Conservation (phyloP, 2,888 invertebrate genomes). For the Diadromus collaris region DNA sequence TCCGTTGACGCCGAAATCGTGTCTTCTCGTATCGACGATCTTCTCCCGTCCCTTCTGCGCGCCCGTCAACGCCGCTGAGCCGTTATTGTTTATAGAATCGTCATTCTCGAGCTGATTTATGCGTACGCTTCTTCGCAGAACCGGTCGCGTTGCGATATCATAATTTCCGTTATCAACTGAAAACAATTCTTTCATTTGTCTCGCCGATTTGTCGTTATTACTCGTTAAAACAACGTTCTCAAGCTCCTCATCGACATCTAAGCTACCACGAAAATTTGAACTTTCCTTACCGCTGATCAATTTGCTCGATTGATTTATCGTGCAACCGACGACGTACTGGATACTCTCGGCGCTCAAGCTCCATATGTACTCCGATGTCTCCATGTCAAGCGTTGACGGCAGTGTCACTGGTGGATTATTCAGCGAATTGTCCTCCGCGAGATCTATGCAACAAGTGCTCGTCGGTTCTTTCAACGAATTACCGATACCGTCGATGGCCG, state of each 20-base stretch:
- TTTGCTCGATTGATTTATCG: constrained; percentile 63
- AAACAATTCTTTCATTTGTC: constrained; percentile 62
- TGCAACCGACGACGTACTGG: constrained; percentile 72
- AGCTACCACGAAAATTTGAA: constrained; percentile 44
- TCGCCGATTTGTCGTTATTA: constrained; percentile 57
- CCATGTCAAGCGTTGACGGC: constrained; percentile 72
- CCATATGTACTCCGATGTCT: constrained; percentile 74
- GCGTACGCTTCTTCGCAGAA: constrained; percentile 75
- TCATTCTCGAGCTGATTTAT: constrained; percentile 75
- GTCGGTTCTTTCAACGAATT: constrained; percentile 59
- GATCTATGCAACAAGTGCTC: constrained; percentile 73
- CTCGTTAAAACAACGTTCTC: neutral
- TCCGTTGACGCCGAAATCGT: constrained; percentile 56
- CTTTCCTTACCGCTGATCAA: constrained; percentile 40
- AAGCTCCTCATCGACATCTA: constrained; percentile 27
- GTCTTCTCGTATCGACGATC: constrained; percentile 49
- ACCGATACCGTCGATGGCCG: constrained; percentile 16
- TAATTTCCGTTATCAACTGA: constrained; percentile 57
- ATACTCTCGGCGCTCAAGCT: constrained; percentile 73
- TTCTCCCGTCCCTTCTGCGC: constrained; percentile 25
- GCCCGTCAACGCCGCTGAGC: neutral
- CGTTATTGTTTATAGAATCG: constrained; percentile 67
- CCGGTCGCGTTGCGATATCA: constrained; percentile 65
- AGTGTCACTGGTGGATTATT: constrained; percentile 73
- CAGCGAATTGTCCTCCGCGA: constrained; percentile 70